Conservation (phyloP, 1,140 invertebrate genomes). For the Bombus superbus region DNA sequence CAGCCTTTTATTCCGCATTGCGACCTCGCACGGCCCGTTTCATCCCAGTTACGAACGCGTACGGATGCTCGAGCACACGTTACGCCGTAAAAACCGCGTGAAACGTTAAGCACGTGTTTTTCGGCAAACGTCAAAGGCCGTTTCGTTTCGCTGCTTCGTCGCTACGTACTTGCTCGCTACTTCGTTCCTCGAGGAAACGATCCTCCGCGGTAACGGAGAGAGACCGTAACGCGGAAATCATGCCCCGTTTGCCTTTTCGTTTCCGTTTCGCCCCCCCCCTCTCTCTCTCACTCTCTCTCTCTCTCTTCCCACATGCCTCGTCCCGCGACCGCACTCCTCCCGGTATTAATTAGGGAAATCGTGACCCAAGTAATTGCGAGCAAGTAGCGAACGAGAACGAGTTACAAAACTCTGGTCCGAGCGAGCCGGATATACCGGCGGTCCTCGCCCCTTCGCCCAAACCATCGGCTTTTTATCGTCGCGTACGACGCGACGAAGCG, state of each 20-base stretch:
- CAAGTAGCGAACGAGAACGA: constrained; percentile 7
- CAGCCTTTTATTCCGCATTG: constrained; percentile 4
- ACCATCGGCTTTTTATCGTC: not conserved
- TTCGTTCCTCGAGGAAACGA: not conserved
- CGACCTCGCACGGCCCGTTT: not conserved
- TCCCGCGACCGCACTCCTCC: not conserved
- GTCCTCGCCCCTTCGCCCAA: not conserved
- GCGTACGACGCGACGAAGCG: not conserved
- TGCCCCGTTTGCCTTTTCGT: constrained; percentile 9
- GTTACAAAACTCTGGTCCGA: constrained; percentile 6
- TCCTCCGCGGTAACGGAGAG: not conserved
- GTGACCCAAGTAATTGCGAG: constrained; percentile 37
- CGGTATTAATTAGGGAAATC: constrained; percentile 58
- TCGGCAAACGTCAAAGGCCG: constrained; percentile 6
- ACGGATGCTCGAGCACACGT: not conserved
- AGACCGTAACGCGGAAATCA: constrained; percentile 13
- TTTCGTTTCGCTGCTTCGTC: not conserved
- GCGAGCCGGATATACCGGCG: not conserved
- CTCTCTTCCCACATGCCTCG: not conserved
- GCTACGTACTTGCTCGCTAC: not conserved
- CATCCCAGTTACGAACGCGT: not conserved
- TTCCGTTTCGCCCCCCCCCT: not conserved
- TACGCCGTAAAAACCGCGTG: not conserved
- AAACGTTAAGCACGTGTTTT: not conserved
- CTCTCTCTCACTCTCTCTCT: not conserved